Evolutionary conservation across 2,797 vertebrate species (phyloP), one percentile per base, ranked within the genome.

Genomic region (Protosalanx chinensis): DNA sequence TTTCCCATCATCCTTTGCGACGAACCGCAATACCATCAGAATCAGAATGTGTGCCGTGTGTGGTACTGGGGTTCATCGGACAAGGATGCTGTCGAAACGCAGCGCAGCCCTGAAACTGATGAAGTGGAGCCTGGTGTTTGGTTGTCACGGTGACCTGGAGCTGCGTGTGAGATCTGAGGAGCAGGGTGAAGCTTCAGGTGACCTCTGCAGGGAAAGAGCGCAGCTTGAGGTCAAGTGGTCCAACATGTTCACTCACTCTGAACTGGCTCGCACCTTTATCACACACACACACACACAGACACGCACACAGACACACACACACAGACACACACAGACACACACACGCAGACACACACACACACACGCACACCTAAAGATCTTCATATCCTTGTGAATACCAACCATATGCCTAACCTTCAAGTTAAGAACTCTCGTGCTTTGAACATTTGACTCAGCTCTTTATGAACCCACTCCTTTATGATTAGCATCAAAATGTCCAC

Each of bases 121-220:
- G 23, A 27, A 75, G 74, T 80, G 80, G 81, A 83, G 83, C 86
- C 73, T 64, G 79, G 82, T 53, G 13, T 53, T 53, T 82, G 78
- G 79, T 79, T 88, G 84, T 85, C 75, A 62, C 67, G 71, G 76
- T 75, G 87, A 87, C 90, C 83, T 84, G 65, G 71, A 89, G 79
- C 87, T 88, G 90, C 87, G 87, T 87, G 85, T 91, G 83, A 86
- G 82, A 86, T 86, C 83, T 79, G 78, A 81, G 58, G 80, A 71
- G 70, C 77, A 58, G 72, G 77, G 78, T 76, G 74, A 71, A 82
- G 85, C 89, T 87, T 88, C 82, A 86, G 86, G 87, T 82, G 72
- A 70, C 63, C n/a, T 59, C 58, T 12, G 0, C 68, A 37, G 57
- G 35, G 30, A 64, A 23, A 18, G 35, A 20, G 41, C 18, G 16